Base-by-base conservation (phyloP, 2,113 vertebrate species). In the Indicator indicator region DNA sequence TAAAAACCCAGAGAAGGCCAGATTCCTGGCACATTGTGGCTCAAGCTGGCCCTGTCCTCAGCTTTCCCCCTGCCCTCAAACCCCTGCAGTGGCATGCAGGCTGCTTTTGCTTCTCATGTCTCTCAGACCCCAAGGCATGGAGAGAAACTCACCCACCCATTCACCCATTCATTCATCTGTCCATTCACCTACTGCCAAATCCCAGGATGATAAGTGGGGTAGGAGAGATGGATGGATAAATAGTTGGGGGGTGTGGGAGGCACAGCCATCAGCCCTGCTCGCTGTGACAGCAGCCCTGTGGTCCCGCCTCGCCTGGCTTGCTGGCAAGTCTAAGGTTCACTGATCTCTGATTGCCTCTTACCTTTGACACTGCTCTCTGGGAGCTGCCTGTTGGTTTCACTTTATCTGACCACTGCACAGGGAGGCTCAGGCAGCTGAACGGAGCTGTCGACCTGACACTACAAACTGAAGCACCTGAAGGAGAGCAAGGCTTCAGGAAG, bases 21-120 rank as follows among this genome's bases (percentile, higher is more conserved):
- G 32, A 52, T 50, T 63, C 48, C 6, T 1, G 20, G 27, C 33
- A 10, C 0, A 2, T 38, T 3, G 0, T 3, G 9, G 12, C 56
- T 48, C n/a, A 1, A 0, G 13, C 36, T 0, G 1, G 6, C 18
- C 26, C 44, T 0, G 0, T 12, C 58, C 54, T 38, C 56, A 36
- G 52, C 40, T 46, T 20, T 44, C 9, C 36, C 44, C 40, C 3
- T 0, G 9, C 16, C 26, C 46, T 32, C 69, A 60, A 16, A 21
- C 4, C 30, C 21, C 23, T 2, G 0, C 4, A 27, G 56, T 9
- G 10, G 20, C 11, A 12, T 21, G 7, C 0, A 1, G 30, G 23
- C 14, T 38, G 52, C 15, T 27, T 83, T 56, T 46, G 6, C 23
- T 60, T 30, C 30, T 8, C 5, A 1, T 44, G 19, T 7, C 23